Evolutionary conservation across 2,797 vertebrate genomes (phyloP), one percentile per base, ranked within the genome.

Genomic region (Tenualosa ilisha): DNA sequence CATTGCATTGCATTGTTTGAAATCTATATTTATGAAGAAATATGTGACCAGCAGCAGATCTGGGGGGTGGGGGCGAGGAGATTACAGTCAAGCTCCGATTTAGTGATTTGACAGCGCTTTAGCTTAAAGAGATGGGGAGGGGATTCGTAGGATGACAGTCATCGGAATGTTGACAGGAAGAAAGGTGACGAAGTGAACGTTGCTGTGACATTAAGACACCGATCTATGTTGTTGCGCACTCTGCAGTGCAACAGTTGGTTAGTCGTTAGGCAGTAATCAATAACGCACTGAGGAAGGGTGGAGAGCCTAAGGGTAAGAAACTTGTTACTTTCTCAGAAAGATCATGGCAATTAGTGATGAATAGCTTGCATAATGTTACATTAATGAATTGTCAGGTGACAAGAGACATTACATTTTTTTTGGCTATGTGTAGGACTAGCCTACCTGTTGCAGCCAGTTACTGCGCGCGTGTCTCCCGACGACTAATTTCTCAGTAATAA

Each of bases 71-170:
- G 85, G 84, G 85, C 46, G 56, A 72, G 88, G 90, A 93, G 95
- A 95, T 95, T 95, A 95, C 92, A 90, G 84, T 86, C 84, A 85
- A 90, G 89, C 86, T 82, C 88, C 86, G 92, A 92, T 94, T 89
- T 89, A 91, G 93, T 93, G 93, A 95, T 95, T 95, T 94, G 94
- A 91, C 91, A 92, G 91, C 3, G 88, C 90, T 94, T 93, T 89
- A 90, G 92, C 90, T 93, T 93, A 92, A 92, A 92, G 91, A 84
- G 81, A 56, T 82, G 88, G 88, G 94, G 88, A 93, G 92, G 88
- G 84, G 84, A 81, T 92, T 88, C 56, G 90, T 89, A 91, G 90
- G 82, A 85, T 26, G 51, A 85, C 82, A 90, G 82, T 86, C 88
- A 81, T 82, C 89, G 22, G 84, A 87, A 46, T 43, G 84, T 63